Base-by-base conservation (phyloP, 64 coral and sea anemone genomes). In the Montipora foliosa region DNA sequence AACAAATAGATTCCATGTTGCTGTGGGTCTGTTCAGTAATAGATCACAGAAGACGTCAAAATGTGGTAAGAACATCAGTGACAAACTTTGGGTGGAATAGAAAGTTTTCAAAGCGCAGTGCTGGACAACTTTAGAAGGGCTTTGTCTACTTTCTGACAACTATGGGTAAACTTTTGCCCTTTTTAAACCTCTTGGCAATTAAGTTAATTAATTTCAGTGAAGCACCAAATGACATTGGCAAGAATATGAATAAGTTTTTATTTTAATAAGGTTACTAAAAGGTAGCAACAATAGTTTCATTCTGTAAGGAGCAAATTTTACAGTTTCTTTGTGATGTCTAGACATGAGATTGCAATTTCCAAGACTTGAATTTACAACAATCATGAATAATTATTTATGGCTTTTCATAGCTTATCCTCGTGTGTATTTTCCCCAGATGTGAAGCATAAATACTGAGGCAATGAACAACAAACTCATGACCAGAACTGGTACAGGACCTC, bases 381-480 rank as follows among this genome's bases (percentile, higher is more conserved):
- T 2, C 15, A 76, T 88, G 75, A 22, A 6, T 29, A 29, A 29
- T 58, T 17, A 29, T 58, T 17, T 19, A 24, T 60, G 45, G 73
- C 19, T 91, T 5, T 2, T 44, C 13, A 68, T 87, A 19, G 5
- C 49, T 93, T 93, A 98, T 95, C 94, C 94, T 84, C 97, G 80
- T 9, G 94, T 98, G 77, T 98, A 98, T 94, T 98, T 98, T 29
- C 97, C 97, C 97, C 97, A 98, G 37, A 98, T 98, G 53, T 98
- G 97, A 89, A 98, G 97, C 91, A 98, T 95, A n/a, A 98, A 98
- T 1, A 98, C 94, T 24, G 97, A 98, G 13, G 97, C 97, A 86
- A 98, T 98, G 66, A 98, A 98, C 59, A 98, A 74, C 67, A 98
- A 77, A 72, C 97, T 98, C 92, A 98, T 95, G 9, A 98, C 97